phyloP scores from a whole-genome alignment of 2,888 invertebrate genomes.

The Polietes domitor region DNA sequence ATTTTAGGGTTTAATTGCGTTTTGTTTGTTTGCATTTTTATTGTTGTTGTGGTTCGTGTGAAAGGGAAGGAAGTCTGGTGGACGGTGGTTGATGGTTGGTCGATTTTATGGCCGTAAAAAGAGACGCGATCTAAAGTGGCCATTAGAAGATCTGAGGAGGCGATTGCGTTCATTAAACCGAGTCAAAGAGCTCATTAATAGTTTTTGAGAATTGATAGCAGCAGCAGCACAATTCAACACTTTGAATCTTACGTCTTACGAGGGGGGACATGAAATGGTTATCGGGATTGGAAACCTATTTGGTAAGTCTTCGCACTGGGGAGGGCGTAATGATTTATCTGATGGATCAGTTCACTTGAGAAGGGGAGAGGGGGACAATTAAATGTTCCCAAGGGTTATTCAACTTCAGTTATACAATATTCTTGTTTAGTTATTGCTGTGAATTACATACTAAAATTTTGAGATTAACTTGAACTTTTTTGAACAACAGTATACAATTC shows the following conservation, averaged over 20 bases:
- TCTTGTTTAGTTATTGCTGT: no score
- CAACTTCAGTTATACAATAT: neutral
- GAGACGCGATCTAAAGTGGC: neutral
- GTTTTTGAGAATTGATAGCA: neutral
- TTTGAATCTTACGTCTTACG: no score
- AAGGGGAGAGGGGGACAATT: neutral
- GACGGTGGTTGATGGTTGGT: no score
- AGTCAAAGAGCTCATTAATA: neutral
- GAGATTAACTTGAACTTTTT: no score
- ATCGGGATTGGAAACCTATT: no score
- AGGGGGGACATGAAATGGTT: no score
- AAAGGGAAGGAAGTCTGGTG: neutral
- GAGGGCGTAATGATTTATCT: no score
- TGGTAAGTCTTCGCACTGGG: no score
- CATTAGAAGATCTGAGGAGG: neutral
- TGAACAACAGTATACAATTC: no score
- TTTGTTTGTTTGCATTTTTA: conserved; percentile 13
- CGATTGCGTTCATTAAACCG: neutral
- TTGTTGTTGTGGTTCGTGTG: neutral
- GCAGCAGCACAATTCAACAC: neutral
- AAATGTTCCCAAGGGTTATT: neutral
- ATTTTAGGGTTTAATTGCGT: conserved; percentile 3
- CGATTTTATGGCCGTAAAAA: neutral
- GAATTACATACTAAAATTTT: no score
- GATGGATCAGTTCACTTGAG: neutral